Base-by-base conservation (phyloP, 53 echinoderm and acorn worm species). In the Pentamera pediparva region DNA sequence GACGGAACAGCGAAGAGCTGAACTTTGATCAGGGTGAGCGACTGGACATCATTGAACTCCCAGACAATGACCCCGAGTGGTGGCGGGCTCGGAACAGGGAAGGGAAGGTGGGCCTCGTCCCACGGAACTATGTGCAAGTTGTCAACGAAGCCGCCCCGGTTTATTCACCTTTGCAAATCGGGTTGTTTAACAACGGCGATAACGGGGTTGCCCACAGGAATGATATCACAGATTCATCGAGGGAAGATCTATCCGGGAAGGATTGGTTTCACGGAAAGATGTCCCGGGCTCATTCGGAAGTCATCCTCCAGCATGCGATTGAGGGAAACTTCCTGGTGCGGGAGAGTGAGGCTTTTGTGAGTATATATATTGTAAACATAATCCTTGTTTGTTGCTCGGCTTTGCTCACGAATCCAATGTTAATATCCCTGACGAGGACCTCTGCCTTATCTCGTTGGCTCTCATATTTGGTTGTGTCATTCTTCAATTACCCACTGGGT, bases 21-120 rank as follows among this genome's bases (percentile, higher is more conserved):
- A 88, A 91, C 67, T 96, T 96, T 86, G 91, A 96, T 13, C 80
- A 64, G 31, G 84, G 86, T 5, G 98, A 92, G 43, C 57, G 78
- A 19, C 73, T 98, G 61, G 98, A 98, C 54, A 98, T 96, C 28
- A 70, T 98, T 10, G 89, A 88, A 65, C 86, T 83, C 51, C 89
- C 98, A 1, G 89, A 92, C 32, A 89, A 98, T 34, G 98, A 92
- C 39, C 84, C 84, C 0, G 98, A 98, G 17, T 98, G 98, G 98
- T 98, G 98, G 98, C 80, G 83, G 59, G 98, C 98, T 1, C 62
- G 92, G 19, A 98, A 98, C 61, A 88, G 84, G 25, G 69, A 81
- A 0, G 98, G 91, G 10, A 60, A 86, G 33, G 41, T 81, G 0
- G 92, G 98, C 22, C 89, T 98, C 8, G 98, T 98, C 26, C 98